phyloP scores from a whole-genome alignment of 2,888 invertebrate genomes.

The Lucinisca nassula region DNA sequence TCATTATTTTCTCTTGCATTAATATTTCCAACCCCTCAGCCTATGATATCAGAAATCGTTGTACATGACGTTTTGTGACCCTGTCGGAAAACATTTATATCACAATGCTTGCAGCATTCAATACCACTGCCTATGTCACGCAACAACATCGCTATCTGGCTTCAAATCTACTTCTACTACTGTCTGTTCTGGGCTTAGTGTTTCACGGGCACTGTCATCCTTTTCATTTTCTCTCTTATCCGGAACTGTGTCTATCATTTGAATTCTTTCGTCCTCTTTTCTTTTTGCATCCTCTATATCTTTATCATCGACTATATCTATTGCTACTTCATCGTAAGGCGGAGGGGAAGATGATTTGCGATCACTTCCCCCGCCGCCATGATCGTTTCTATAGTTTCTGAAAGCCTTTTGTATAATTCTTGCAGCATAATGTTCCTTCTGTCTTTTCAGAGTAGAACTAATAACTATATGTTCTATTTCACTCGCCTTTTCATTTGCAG shows the following conservation, averaged over 20 bases:
- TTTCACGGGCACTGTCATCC: conserved; percentile 31
- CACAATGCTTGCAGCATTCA: background rate
- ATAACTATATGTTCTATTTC: conserved; percentile 97
- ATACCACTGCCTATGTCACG: conserved; percentile 70
- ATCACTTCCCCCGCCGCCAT: conserved; percentile 29
- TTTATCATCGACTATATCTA: conserved; percentile 52
- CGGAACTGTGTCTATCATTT: conserved; percentile 47
- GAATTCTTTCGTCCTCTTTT: conserved; percentile 58
- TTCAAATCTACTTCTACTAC: conserved; percentile 83
- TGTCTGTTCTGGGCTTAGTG: conserved; percentile 60
- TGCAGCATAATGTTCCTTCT: conserved; percentile 98
- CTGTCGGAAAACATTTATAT: conserved; percentile 11
- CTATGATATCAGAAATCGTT: background rate
- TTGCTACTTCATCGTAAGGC: conserved; percentile 71
- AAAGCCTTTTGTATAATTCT: conserved; percentile 98
- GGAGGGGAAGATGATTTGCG: conserved; percentile 61
- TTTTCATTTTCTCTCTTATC: conserved; percentile 39
- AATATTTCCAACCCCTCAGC: background rate
- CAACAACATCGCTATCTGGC: conserved; percentile 84
- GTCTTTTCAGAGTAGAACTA: conserved; percentile 97
- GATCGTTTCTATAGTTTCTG: conserved; percentile 91
- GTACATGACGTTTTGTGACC: conserved; percentile 12
- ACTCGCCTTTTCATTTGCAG: conserved; percentile 88
- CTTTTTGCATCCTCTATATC: conserved; percentile 86
- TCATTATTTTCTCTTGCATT: background rate